Conservation (phyloP, 2,113 vertebrate genomes). For the Oncorhynchus kisutch region DNA sequence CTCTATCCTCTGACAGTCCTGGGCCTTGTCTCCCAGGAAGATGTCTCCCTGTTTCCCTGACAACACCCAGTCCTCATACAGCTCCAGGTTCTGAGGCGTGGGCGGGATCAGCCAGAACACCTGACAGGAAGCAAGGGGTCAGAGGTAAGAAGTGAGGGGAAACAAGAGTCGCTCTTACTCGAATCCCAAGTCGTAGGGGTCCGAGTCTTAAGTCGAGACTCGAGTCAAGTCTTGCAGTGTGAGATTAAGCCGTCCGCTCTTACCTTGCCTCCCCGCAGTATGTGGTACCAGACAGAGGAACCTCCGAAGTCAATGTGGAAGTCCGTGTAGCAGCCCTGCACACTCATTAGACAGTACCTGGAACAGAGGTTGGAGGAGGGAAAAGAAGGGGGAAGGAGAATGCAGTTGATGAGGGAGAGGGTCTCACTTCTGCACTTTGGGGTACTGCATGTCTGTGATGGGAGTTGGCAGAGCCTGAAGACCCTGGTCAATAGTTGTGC, state of each 20-base stretch:
- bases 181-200: too few relatives aligned
- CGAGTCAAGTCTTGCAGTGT: neutral
- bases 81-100: constrained; percentile 91
- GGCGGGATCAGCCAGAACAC: constrained; percentile 98
- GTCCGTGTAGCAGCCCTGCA: constrained; percentile 97
- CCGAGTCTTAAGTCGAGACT: too few relatives aligned
- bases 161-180: neutral
- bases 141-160: neutral
- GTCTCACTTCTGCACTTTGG: constrained; percentile 82
- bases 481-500: constrained; percentile 49
- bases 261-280: constrained; percentile 95
- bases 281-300: constrained; percentile 98
- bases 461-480: too few relatives aligned
- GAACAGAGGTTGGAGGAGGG: neutral
- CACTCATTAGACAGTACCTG: constrained; percentile 98
- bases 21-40: constrained; percentile 90
- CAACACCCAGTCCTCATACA: constrained; percentile 98
- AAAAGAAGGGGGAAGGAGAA: neutral
- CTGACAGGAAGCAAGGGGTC: constrained; percentile 61
- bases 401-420: neutral
- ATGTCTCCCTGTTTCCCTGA: constrained; percentile 97
- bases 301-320: constrained; percentile 98
- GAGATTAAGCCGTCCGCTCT: neutral
- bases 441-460: constrained; percentile 68
- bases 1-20: constrained; percentile 92